A percentile compares a stretch with the other conserved stretches of the same genome.
Evolutionary conservation across 2,888 invertebrate genomes (phyloP).

Genomic region (Hetaerina titia): DNA sequence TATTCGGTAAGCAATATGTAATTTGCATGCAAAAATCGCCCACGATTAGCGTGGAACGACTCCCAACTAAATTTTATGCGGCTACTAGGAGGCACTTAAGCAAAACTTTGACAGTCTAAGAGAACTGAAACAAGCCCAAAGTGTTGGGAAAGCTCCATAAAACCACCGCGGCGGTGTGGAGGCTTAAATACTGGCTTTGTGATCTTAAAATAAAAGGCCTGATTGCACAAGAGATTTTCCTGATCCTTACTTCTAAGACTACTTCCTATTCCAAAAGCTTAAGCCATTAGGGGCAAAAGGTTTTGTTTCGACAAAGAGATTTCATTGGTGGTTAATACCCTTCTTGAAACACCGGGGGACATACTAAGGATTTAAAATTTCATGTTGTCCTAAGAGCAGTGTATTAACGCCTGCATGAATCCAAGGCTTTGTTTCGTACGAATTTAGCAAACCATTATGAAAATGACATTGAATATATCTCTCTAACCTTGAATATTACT

Average conservation of each 20-base stretch:
- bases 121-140: not conserved
- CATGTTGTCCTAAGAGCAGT: no score
- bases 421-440: no score
- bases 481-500: no score
- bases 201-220: conserved; percentile 8
- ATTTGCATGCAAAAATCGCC: not conserved
- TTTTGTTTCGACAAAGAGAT: not conserved
- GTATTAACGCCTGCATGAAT: no score
- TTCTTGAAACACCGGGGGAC: not conserved
- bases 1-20: no score
- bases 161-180: not conserved
- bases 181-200: conserved; percentile 18
- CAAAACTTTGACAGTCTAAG: not conserved
- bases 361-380: no score
- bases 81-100: not conserved
- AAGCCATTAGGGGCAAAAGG: not conserved
- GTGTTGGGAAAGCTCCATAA: not conserved
- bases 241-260: not conserved
- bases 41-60: not conserved
- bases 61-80: not conserved
- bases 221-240: not conserved
- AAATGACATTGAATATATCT: no score
- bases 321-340: not conserved
- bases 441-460: no score
- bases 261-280: not conserved